Percentiles rank a stretch among this genome's conserved stretches.
Conservation (phyloP, 1,140 invertebrate genomes). For the Pseudomyrmex flavicornis region DNA sequence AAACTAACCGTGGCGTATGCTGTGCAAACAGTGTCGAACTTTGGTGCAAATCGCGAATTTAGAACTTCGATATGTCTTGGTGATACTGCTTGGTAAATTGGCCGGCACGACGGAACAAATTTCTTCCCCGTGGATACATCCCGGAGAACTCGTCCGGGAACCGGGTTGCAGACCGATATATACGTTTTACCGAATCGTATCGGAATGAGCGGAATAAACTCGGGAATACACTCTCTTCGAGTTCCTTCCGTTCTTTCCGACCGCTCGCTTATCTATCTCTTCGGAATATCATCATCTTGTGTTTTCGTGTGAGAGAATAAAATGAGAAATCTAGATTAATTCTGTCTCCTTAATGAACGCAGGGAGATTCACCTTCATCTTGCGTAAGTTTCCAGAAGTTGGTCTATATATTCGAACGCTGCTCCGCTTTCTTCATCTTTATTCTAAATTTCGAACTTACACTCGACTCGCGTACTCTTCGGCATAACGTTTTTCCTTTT, state of each 20-base stretch:
- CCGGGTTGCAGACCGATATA: conserved; percentile 17
- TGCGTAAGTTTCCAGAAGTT: too few relatives aligned
- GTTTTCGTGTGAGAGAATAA: not conserved
- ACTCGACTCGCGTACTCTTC: not conserved
- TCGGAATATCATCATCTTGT: not conserved
- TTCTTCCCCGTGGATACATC: conserved; percentile 59
- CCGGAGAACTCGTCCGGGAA: not conserved
- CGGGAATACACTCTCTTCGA: not conserved
- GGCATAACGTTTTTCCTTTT: not conserved
- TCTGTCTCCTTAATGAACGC: not conserved
- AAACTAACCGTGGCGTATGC: conserved; percentile 80
- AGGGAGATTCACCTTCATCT: too few relatives aligned
- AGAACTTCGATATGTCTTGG: conserved; percentile 78
- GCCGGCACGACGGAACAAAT: conserved; percentile 66
- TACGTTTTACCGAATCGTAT: conserved; percentile 22
- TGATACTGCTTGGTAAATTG: conserved; percentile 73
- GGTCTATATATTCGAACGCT: too few relatives aligned
- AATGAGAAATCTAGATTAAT: conserved; percentile 24
- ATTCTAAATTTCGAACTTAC: conserved; percentile 1
- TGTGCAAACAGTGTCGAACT: conserved; percentile 77
- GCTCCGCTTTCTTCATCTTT: not conserved
- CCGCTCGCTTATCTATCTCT: not conserved
- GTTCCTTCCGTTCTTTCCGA: not conserved
- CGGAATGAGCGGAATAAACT: conserved; percentile 10
- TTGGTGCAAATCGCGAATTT: conserved; percentile 78